Conservation (phyloP, 2,113 vertebrate genomes). For the Menura novaehollandiae region DNA sequence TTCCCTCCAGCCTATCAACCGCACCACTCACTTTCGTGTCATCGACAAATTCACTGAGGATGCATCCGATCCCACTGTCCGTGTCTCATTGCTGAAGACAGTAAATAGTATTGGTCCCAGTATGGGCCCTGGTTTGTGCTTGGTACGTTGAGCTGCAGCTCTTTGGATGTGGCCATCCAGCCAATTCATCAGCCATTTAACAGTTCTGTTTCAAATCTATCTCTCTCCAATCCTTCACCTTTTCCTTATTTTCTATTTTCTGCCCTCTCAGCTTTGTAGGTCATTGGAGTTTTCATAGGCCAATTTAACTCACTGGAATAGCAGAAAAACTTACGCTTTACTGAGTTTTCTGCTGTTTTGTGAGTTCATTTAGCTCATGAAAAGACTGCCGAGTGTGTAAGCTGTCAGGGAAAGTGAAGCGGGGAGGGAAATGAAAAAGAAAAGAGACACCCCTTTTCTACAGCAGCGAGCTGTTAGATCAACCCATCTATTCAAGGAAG, state of each 20-base stretch:
- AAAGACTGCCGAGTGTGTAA: background rate
- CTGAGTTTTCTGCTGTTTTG: background rate
- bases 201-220: background rate
- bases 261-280: background rate
- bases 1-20: rapidly evolving
- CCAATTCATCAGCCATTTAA: background rate
- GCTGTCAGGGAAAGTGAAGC: background rate
- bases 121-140: background rate
- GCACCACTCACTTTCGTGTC: background rate
- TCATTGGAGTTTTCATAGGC: background rate
- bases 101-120: background rate
- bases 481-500: background rate
- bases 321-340: background rate
- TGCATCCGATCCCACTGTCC: rapidly evolving
- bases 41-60: background rate
- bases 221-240: background rate
- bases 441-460: background rate
- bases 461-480: background rate
- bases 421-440: background rate
- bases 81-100: background rate
- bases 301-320: background rate
- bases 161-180: background rate
- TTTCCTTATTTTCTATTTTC: background rate
- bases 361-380: background rate
- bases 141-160: background rate